Evolutionary conservation across 2,797 vertebrate species (phyloP).

Genomic region (Ptychobarbus kaznakovi): DNA sequence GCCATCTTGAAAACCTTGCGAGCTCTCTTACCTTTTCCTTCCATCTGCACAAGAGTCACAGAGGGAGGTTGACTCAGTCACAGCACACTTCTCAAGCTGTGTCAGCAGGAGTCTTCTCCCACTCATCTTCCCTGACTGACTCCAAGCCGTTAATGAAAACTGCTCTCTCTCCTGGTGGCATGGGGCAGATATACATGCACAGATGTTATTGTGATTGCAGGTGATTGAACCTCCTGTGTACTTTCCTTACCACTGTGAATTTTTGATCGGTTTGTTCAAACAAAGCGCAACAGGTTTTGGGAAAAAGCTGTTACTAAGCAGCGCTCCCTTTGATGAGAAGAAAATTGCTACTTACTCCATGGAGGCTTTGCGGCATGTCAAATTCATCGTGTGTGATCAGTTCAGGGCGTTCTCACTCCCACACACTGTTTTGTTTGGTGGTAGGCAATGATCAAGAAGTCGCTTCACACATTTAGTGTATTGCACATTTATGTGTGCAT

Average conservation of each 20-base stretch:
- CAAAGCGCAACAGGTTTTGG: conserved; percentile 46
- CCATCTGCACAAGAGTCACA: conserved; percentile 60
- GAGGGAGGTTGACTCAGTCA: conserved; percentile 55
- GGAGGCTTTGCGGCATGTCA: conserved; percentile 45
- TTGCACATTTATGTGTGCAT: conserved; percentile 29
- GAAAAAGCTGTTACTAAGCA: conserved; percentile 53
- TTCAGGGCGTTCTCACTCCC: conserved; percentile 60
- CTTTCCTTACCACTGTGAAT: conserved; percentile 16
- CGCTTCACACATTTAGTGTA: conserved; percentile 24
- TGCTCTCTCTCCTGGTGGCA: conserved; percentile 44
- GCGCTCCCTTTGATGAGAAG: conserved; percentile 51
- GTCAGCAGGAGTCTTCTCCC: conserved; percentile 53
- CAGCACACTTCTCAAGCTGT: conserved; percentile 58
- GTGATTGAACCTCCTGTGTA: conserved; percentile 39
- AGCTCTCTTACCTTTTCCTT: conserved; percentile 37
- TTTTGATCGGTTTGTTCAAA: conserved; percentile 40
- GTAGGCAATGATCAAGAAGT: conserved; percentile 40
- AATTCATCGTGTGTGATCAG: conserved; percentile 53
- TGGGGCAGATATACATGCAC: background rate
- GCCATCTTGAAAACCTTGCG: conserved; percentile 40
- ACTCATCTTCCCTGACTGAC: conserved; percentile 37
- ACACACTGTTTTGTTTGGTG: conserved; percentile 59
- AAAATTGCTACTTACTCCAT: conserved; percentile 63
- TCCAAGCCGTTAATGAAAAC: conserved; percentile 47
- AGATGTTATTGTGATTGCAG: conserved; percentile 41